Evolutionary conservation across 2,113 vertebrate species (phyloP).

Genomic region (Anthoscopus minutus): DNA sequence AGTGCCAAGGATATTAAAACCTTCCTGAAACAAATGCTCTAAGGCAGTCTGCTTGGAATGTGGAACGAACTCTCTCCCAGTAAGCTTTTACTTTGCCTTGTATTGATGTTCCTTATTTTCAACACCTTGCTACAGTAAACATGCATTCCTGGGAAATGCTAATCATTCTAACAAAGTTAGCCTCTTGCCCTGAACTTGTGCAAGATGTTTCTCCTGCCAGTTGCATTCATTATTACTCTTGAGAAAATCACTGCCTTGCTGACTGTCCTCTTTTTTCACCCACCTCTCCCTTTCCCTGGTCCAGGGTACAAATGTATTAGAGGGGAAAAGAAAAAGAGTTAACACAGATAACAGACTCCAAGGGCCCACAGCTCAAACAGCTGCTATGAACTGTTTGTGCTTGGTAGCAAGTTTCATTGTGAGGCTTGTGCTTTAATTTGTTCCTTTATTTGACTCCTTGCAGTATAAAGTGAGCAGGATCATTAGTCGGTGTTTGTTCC

Average conservation of each 20-base stretch:
- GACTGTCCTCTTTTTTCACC: neutral
- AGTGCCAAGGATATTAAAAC: neutral
- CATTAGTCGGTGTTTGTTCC: neutral
- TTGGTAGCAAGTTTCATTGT: neutral
- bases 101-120: neutral
- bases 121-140: neutral
- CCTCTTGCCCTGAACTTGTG: constrained; percentile 12
- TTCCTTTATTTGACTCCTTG: constrained; percentile 35
- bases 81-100: neutral
- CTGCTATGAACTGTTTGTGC: neutral
- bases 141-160: neutral
- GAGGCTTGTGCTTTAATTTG: neutral
- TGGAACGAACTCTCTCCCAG: neutral
- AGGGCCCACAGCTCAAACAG: neutral
- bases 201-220: neutral
- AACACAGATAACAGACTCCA: neutral
- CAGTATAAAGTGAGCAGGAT: neutral
- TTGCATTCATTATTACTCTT: neutral
- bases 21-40: neutral
- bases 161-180: neutral
- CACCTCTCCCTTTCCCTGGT: neutral
- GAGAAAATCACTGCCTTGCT: neutral
- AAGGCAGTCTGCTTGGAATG: constrained; percentile 1
- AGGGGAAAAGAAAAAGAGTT: neutral
- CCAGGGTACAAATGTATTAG: neutral